Conservation (phyloP, 2,888 invertebrate species). For the Tenthredo amoena region DNA sequence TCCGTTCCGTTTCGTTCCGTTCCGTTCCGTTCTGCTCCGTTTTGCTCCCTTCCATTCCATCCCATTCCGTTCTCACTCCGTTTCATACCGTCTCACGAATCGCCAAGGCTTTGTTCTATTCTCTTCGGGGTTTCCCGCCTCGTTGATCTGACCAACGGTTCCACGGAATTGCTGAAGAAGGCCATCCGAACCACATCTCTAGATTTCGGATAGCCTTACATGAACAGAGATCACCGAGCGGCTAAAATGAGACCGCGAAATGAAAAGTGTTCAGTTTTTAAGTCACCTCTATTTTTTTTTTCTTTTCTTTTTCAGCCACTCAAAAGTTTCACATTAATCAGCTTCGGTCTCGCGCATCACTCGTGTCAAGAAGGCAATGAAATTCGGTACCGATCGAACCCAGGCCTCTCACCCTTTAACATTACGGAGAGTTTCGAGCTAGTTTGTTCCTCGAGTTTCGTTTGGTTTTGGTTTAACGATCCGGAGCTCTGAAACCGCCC, state of each 20-base stretch:
- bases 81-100: slow-evolving; percentile 65
- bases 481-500: slow-evolving; percentile 54
- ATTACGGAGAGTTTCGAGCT: slow-evolving; percentile 64
- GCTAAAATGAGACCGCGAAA: neutral
- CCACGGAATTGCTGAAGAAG: slow-evolving; percentile 53
- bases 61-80: slow-evolving; percentile 58
- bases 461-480: slow-evolving; percentile 65
- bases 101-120: slow-evolving; percentile 63
- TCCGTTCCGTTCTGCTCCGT: slow-evolving; percentile 18
- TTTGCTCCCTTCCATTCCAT: slow-evolving; percentile 55
- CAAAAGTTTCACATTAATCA: neutral
- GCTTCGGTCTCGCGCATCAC: neutral
- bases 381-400: slow-evolving; percentile 59
- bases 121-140: slow-evolving; percentile 61
- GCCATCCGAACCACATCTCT: slow-evolving; percentile 48
- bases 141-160: slow-evolving; percentile 51
- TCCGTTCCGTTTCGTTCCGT: slow-evolving; percentile 1
- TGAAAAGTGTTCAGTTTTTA: slow-evolving; percentile 7
- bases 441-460: slow-evolving; percentile 52
- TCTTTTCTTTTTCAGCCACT: neutral
- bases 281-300: too few species aligned
- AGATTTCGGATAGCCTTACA: neutral
- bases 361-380: slow-evolving; percentile 20
- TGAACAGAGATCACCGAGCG: slow-evolving; percentile 9
- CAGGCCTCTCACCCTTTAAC: slow-evolving; percentile 64